Percentiles rank a stretch among this genome's conserved stretches.
These are phyloP conservation scores for Pheosia gnoma DNA, from an alignment of 2,888 invertebrate genomes.

Conservation along the genomic window DNA sequence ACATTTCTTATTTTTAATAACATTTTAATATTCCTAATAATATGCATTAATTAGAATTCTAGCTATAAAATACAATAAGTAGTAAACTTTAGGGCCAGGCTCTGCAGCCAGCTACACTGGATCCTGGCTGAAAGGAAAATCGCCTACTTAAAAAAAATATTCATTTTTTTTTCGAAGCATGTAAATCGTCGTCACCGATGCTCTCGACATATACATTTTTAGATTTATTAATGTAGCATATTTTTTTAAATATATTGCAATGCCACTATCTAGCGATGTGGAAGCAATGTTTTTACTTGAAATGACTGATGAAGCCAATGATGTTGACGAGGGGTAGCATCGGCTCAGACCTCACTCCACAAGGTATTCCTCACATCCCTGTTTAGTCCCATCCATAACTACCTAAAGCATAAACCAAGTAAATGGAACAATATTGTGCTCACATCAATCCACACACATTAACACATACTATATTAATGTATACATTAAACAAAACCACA, in stretches of 20 bases:
- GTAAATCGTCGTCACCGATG: conserved; percentile 43
- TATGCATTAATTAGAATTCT: conserved; percentile 83
- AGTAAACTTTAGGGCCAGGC: conserved; percentile 73
- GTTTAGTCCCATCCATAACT: conserved; percentile 71
- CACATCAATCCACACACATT: conserved; percentile 72
- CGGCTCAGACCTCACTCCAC: conserved; percentile 49
- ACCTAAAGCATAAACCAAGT: conserved; percentile 66
- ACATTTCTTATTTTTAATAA: conserved; percentile 82
- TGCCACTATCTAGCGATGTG: conserved; percentile 14
- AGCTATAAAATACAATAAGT: conserved; percentile 79
- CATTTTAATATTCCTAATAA: conserved; percentile 81
- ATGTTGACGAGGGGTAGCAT: conserved; percentile 32
- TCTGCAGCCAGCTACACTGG: conserved; percentile 55
- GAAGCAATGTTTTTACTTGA: conserved; percentile 20
- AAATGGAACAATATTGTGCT: conserved; percentile 73
- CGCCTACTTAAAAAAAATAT: conserved; percentile 47
- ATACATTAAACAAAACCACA: conserved; percentile 29
- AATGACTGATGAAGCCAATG: conserved; percentile 26
- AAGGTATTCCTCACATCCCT: conserved; percentile 65
- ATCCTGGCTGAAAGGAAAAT: conserved; percentile 52
- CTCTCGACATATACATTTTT: conserved; percentile 11
- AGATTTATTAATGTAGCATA: conserved; percentile 6
- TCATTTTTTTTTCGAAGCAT: conserved; percentile 37
- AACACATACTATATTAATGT: conserved; percentile 65
- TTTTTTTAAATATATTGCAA: neutral